Evolutionary conservation across 92 coral and sea anemone species (phyloP), one percentile per base, ranked within the genome.

Genomic region (Epizoanthus scotinus): DNA sequence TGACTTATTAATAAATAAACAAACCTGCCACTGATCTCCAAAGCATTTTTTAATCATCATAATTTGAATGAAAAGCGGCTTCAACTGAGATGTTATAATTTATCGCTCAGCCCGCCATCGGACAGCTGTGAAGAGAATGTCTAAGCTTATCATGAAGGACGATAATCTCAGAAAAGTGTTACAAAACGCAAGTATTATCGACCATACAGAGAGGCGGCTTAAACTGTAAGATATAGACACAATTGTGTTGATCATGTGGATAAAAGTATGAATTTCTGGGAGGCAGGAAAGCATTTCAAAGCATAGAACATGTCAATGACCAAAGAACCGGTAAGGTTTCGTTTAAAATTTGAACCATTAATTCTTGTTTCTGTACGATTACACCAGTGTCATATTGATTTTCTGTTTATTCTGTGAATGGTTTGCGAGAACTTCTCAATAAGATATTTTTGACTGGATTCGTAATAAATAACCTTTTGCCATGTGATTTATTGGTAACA

Each of bases 41-140:
- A 63, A 75, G 36, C 55, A 59, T 75, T 59, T 75, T 75, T 75
- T 75, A 75, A 75, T 75, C 81, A 75, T 60, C 81, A 75, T 60
- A 75, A 75, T 58, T 58, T 75, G 55, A 58, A 38, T 38, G 34
- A 8, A 75, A 58, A 75, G 67, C 49, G 63, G 53, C 81, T 59
- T 22, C 68, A 59, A 36, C 53, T 15, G 42, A 75, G 56, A 75
- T 59, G 27, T 26, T 24, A 36, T 40, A 59, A 58, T 38, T 59
- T 38, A 75, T 75, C 22, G 17, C 44, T 75, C 68, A 75, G 55
- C 3, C 34, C 19, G 81, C 29, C 57, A 57, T 58, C 38, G 61
- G 57, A 19, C 36, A 34, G 63, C 29, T 38, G 47, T 28, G 59
- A 24, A 10, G 1, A 42, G 65, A 75, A 73, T 58, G 40, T 9